A percentile compares a stretch with the other conserved stretches of the same genome.
These are phyloP conservation scores for Bombylius major DNA, from an alignment of 2,888 invertebrate genomes.

Conservation along the genomic window DNA sequence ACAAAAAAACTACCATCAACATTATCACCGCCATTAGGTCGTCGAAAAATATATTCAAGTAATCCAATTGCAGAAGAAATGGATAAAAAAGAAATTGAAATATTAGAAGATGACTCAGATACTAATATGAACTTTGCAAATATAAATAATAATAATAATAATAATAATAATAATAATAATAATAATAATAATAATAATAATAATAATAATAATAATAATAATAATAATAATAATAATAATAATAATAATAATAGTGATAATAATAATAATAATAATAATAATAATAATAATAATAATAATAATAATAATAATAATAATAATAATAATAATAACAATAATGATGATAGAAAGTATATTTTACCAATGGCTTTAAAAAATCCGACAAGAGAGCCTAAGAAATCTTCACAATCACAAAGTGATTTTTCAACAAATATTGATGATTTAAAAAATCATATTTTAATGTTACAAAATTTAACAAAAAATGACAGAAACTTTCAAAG, in stretches of 20 bases:
- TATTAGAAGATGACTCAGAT: slow-evolving; percentile 29
- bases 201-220: too few species aligned
- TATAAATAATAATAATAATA: neutral
- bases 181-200: too few species aligned
- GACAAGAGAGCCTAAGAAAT: slow-evolving; percentile 22
- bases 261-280: neutral
- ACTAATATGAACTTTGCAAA: slow-evolving; percentile 20
- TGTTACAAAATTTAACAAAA: slow-evolving; percentile 35
- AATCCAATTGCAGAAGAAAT: slow-evolving; percentile 35
- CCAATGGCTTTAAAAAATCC: slow-evolving; percentile 36
- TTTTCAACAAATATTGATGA: slow-evolving; percentile 34
- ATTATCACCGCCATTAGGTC: slow-evolving; percentile 11
- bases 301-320: too few species aligned
- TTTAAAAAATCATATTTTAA: slow-evolving; percentile 34
- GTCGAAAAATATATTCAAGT: slow-evolving; percentile 17
- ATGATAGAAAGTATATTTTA: slow-evolving; percentile 34
- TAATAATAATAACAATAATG: too few species aligned
- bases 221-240: slow-evolving; percentile 19
- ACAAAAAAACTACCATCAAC: slow-evolving; percentile 27
- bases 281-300: too few species aligned
- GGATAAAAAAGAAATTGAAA: slow-evolving; percentile 34
- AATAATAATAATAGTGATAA: slow-evolving; percentile 20
- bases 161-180: too few species aligned
- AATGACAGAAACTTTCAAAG: slow-evolving; percentile 35
- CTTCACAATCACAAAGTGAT: slow-evolving; percentile 16